Percentiles rank a stretch among this genome's conserved stretches.
Evolutionary conservation across 2,113 vertebrate genomes (phyloP).

Genomic region (Pygathrix nemaeus): DNA sequence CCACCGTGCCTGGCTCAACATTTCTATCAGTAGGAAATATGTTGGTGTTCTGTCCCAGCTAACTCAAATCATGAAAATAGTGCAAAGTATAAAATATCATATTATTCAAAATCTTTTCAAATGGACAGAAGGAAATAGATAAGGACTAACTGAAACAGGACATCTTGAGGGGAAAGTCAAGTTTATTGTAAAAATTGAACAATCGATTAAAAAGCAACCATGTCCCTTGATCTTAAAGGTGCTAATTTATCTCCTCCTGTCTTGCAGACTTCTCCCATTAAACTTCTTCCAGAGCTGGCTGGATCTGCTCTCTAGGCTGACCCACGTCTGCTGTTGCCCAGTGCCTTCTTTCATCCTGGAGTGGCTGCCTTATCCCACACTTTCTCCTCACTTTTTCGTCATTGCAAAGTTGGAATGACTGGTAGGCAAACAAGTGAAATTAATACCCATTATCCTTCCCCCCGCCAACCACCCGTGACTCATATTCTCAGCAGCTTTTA

Average conservation of each 20-base stretch:
- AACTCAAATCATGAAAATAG: constrained; percentile 48
- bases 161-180: background rate
- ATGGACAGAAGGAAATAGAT: background rate
- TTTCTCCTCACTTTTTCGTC: background rate
- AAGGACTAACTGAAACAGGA: background rate
- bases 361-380: background rate
- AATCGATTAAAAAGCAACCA: background rate
- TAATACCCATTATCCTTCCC: background rate
- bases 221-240: background rate
- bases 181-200: background rate
- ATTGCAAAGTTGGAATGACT: background rate
- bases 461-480: accelerated
- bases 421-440: background rate
- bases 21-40: background rate
- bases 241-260: background rate
- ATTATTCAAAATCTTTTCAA: constrained; percentile 28
- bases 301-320: background rate
- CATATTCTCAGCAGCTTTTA: background rate
- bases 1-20: no score
- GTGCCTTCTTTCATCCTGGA: background rate
- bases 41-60: background rate
- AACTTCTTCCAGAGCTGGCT: background rate
- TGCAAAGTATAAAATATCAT: background rate
- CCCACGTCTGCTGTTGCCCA: background rate
- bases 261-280: background rate